Evolutionary conservation across 2,888 invertebrate species (phyloP), one percentile per base, ranked within the genome.

Genomic region (Autographa pulchrina): DNA sequence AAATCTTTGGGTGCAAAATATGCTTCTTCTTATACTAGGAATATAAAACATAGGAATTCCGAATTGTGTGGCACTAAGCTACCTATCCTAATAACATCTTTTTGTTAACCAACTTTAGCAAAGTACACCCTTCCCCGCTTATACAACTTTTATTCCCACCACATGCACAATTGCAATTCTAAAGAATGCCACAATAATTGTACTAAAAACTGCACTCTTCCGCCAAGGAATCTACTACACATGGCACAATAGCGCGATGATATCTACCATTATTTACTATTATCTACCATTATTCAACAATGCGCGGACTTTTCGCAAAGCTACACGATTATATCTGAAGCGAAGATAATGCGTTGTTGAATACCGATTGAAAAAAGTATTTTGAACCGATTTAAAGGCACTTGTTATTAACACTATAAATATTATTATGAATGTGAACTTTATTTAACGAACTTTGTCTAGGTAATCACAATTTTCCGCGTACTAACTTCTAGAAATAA

Each of bases 231-330:
- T 80, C 80, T 77, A 72, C 72, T 70, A 56, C 77, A 11, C 35
- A 54, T 66, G 31, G 38, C 58, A 81, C 75, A 81, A 81, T 81
- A 61, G 70, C 71, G 70, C 38, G 81, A 82, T 81, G 77, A 80
- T 80, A 81, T 80, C 81, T 74, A 0, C 1, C 16, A 61, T 82
- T 80, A 80, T 71, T 13, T 41, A 41, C 41, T 41, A 43, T 48
- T 80, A 81, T 77, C 81, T 74, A 0, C 1, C 16, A 62, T 82
- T 81, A 80, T 74, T 69, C 68, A 79, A 81, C 74, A 78, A 78
- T 75, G 58, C 61, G 56, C 54, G 73, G 74, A 48, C 73, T 67
- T 31, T 78, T 75, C 75, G 70, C 79, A 79, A 60, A 58, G 35
- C 11, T 41, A 58, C 11, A 41, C 20, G 72, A 68, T 80, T 63